phyloP scores from a whole-genome alignment of 2,888 invertebrate genomes.

The Drosophila ustulata region DNA sequence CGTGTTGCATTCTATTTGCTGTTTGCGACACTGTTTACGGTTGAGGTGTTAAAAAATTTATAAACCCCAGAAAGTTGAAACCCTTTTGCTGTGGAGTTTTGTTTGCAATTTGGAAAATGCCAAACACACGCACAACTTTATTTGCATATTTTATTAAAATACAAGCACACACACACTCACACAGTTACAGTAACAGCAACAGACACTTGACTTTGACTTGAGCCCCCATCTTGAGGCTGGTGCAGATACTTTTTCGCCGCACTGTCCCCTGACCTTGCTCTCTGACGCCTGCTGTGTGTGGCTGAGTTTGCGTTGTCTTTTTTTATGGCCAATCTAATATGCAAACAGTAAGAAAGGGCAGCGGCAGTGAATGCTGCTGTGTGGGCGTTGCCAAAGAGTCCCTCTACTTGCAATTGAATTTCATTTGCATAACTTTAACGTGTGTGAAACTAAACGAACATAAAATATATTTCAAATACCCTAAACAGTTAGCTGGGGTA shows the following conservation, averaged over 20 bases:
- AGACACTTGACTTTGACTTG: conserved; percentile 66
- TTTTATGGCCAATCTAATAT: conserved; percentile 79
- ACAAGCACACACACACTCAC: conserved; percentile 16
- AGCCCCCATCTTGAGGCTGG: conserved; percentile 32
- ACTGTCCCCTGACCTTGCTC: conserved; percentile 39
- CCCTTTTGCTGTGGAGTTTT: conserved; percentile 56
- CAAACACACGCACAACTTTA: conserved; percentile 59
- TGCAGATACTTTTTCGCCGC: conserved; percentile 22
- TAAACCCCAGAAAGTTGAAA: conserved; percentile 47
- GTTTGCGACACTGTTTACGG: conserved; percentile 29
- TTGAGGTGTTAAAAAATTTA: conserved; percentile 54
- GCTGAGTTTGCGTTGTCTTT: conserved; percentile 56
- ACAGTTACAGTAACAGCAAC: conserved; percentile 15
- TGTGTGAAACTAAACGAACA: conserved; percentile 49
- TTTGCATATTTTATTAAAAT: conserved; percentile 76
- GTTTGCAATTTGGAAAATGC: conserved; percentile 63
- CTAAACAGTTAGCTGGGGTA: background rate
- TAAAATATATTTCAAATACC: conserved; percentile 52
- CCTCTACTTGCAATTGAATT: conserved; percentile 61
- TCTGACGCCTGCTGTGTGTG: conserved; percentile 33
- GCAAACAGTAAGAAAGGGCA: conserved; percentile 56
- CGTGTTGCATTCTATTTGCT: conserved; percentile 40
- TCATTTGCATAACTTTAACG: conserved; percentile 72
- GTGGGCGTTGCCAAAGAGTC: conserved; percentile 37
- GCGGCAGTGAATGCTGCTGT: conserved; percentile 32